Evolutionary conservation across 2,888 invertebrate genomes (phyloP).

Genomic region (Anorthoa munda): DNA sequence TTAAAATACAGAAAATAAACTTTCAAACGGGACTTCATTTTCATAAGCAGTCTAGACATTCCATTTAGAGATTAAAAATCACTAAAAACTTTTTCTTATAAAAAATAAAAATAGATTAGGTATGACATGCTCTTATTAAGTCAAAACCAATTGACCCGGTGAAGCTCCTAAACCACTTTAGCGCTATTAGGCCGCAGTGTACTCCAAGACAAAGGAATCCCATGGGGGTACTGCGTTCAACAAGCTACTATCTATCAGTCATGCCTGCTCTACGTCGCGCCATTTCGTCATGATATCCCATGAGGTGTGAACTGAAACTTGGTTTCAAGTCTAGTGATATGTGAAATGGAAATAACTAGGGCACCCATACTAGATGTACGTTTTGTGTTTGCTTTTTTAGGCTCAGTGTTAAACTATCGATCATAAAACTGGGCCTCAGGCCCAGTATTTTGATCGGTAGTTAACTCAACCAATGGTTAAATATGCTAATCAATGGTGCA

Average conservation of each 20-base stretch:
- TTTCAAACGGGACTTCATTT: background rate
- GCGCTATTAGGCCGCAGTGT: constrained; percentile 5
- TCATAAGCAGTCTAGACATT: constrained; percentile 25
- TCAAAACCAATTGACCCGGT: background rate
- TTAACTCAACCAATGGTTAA: too few relatives aligned
- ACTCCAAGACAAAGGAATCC: constrained; percentile 24
- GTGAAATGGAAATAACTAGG: background rate
- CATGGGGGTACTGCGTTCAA: constrained; percentile 30
- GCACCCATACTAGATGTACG: too few relatives aligned
- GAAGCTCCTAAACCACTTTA: constrained; percentile 1
- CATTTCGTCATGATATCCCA: constrained; percentile 45
- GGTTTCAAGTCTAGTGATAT: background rate
- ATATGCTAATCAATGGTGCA: too few relatives aligned
- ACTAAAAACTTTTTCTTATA: too few relatives aligned
- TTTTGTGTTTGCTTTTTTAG: too few relatives aligned
- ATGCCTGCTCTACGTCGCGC: constrained; percentile 4
- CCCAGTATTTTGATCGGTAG: too few relatives aligned
- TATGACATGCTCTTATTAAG: too few relatives aligned
- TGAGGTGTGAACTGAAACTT: constrained; percentile 20
- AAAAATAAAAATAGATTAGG: too few relatives aligned
- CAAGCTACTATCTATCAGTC: constrained; percentile 39
- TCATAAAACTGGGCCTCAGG: too few relatives aligned
- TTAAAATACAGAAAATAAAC: background rate
- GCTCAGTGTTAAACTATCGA: too few relatives aligned
- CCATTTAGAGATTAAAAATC: constrained; percentile 16